Evolutionary conservation across 1,140 invertebrate species (phyloP).

Genomic region (Drosophila nebulosa): DNA sequence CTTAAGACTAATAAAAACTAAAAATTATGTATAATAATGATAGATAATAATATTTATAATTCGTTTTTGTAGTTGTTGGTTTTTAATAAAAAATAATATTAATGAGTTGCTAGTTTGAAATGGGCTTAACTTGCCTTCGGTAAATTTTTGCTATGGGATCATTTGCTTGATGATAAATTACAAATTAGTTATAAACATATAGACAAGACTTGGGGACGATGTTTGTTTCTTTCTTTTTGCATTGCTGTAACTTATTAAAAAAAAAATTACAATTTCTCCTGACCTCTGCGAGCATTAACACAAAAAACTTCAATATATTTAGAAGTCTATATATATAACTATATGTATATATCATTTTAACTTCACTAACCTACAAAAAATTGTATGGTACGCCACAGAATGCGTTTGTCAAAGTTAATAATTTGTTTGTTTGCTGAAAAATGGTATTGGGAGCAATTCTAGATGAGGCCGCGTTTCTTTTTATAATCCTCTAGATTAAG

Average conservation of each 20-base stretch:
- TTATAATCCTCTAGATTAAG: constrained; percentile 98
- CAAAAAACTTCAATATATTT: not conserved
- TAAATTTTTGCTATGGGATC: not conserved
- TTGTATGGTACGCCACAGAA: not conserved
- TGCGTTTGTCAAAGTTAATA: constrained; percentile 5
- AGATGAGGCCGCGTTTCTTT: constrained; percentile 96
- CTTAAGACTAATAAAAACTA: constrained; percentile 42
- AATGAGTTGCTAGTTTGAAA: not conserved
- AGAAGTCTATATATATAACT: not conserved
- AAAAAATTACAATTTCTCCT: not conserved
- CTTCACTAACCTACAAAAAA: constrained; percentile 45
- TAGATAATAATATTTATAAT: constrained; percentile 15
- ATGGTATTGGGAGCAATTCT: constrained; percentile 48
- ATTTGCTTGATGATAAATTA: not conserved
- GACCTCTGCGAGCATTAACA: not conserved
- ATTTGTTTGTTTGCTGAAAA: constrained; percentile 6
- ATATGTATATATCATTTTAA: constrained; percentile 23
- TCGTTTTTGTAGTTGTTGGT: not conserved
- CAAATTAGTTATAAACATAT: not conserved
- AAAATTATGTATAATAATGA: constrained; percentile 5
- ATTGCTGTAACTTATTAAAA: not conserved
- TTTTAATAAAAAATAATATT: not conserved
- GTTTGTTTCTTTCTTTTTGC: not conserved
- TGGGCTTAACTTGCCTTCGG: not conserved
- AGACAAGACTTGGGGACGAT: not conserved